Conservation (phyloP, 2,113 vertebrate genomes). For the Cervus canadensis region DNA sequence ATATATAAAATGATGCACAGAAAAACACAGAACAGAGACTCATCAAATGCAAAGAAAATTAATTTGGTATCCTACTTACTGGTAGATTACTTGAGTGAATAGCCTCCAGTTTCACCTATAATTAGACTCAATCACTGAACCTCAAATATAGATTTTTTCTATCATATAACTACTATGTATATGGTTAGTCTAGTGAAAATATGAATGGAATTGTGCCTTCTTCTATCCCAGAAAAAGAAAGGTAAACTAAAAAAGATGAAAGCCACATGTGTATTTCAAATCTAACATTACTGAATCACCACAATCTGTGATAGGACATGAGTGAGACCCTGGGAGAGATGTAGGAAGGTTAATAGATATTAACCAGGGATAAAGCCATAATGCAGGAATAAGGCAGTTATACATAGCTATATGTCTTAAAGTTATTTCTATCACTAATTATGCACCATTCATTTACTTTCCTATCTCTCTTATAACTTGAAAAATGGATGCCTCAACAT, state of each 20-base stretch:
- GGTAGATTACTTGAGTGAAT: conserved; percentile 11
- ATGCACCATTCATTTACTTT: not conserved
- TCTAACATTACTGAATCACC: not conserved
- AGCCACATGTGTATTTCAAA: not conserved
- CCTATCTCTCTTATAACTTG: not conserved
- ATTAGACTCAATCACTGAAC: conserved; percentile 1
- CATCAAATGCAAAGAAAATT: conserved; percentile 70
- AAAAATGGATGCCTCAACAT: not conserved
- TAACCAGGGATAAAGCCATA: not conserved
- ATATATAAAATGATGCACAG: conserved; percentile 45
- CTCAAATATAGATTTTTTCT: not conserved
- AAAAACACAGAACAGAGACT: conserved; percentile 51
- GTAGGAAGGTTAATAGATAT: not conserved
- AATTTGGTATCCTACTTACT: conserved; percentile 58
- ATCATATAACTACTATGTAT: not conserved
- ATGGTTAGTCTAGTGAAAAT: not conserved
- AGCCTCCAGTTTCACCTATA: not conserved
- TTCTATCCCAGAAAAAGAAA: not conserved
- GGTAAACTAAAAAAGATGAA: not conserved
- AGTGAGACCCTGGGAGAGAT: not conserved
- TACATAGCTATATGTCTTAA: not conserved
- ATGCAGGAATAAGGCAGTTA: not conserved
- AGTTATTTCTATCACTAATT: not conserved
- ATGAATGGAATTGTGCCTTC: not conserved
- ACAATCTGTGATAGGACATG: no score